Evolutionary conservation across 2,797 vertebrate species (phyloP).

Genomic region (Coendou prehensilis): DNA sequence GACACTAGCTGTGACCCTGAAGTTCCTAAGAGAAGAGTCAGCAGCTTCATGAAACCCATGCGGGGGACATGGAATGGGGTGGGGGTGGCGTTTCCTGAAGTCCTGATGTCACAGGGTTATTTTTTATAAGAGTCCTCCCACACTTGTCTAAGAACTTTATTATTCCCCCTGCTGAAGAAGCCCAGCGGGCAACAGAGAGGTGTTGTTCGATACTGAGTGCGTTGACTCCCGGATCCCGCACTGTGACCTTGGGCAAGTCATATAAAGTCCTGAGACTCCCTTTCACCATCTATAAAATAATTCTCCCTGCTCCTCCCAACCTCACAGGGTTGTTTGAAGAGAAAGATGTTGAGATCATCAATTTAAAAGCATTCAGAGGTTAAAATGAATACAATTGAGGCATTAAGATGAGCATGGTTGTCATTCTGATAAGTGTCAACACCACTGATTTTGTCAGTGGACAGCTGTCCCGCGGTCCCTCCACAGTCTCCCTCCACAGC

Average conservation of each 20-base stretch:
- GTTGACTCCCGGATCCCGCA: neutral
- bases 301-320: conserved; percentile 54
- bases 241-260: conserved; percentile 68
- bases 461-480: neutral
- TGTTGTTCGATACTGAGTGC: conserved; percentile 30
- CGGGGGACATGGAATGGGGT: neutral
- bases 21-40: neutral
- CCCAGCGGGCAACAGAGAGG: conserved; percentile 53
- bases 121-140: conserved; percentile 68
- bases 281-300: conserved; percentile 60
- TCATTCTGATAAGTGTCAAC: neutral
- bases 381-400: neutral
- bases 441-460: neutral
- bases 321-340: neutral
- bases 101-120: conserved; percentile 36
- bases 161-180: neutral
- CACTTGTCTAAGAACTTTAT: conserved; percentile 69
- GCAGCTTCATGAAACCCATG: neutral
- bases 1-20: neutral
- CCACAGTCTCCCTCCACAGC: accelerated
- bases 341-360: neutral
- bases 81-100: conserved; percentile 48
- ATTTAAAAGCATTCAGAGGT: neutral
- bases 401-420: accelerated
- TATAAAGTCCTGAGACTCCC: conserved; percentile 46